A percentile compares a stretch with the other conserved stretches of the same genome.
These are phyloP conservation scores for Sesia bembeciformis DNA, from an alignment of 2,888 invertebrate species.

Conservation along the genomic window DNA sequence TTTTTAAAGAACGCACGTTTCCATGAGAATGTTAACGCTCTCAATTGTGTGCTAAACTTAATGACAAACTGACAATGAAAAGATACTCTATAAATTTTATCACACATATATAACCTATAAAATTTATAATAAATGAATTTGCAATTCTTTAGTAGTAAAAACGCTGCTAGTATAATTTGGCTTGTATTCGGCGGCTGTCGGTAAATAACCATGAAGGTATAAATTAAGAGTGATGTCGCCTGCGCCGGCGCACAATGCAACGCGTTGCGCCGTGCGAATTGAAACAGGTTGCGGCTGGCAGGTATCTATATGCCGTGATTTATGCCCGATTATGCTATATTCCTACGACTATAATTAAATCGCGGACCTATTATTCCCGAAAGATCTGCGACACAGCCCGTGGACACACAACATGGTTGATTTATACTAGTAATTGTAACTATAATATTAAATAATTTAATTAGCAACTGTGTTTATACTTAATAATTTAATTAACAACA, in stretches of 20 bases:
- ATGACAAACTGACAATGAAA: conserved; percentile 49
- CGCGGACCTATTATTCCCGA: conserved; percentile 57
- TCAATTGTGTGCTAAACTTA: conserved; percentile 64
- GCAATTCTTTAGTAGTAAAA: conserved; percentile 51
- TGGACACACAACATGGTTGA: conserved; percentile 36
- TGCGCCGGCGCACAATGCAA: conserved; percentile 34
- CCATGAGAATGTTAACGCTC: conserved; percentile 63
- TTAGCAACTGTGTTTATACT: conserved; percentile 23
- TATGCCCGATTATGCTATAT: conserved; percentile 66
- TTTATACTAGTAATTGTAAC: conserved; percentile 34
- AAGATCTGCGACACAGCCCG: conserved; percentile 57
- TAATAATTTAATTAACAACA: conserved; percentile 1
- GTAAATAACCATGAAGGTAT: conserved; percentile 68
- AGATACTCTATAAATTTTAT: conserved; percentile 51
- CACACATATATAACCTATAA: conserved; percentile 35
- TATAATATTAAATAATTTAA: conserved; percentile 16
- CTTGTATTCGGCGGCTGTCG: conserved; percentile 41
- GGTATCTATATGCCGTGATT: conserved; percentile 67
- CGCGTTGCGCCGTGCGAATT: conserved; percentile 59
- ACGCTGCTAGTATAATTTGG: conserved; percentile 40
- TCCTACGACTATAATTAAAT: conserved; percentile 64
- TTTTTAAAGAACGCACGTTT: conserved; percentile 9
- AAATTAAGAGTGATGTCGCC: conserved; percentile 55
- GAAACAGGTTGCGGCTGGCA: conserved; percentile 72
- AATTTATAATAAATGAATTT: conserved; percentile 48